phyloP scores from a whole-genome alignment of 2,888 invertebrate genomes.

The Nebria salina region DNA sequence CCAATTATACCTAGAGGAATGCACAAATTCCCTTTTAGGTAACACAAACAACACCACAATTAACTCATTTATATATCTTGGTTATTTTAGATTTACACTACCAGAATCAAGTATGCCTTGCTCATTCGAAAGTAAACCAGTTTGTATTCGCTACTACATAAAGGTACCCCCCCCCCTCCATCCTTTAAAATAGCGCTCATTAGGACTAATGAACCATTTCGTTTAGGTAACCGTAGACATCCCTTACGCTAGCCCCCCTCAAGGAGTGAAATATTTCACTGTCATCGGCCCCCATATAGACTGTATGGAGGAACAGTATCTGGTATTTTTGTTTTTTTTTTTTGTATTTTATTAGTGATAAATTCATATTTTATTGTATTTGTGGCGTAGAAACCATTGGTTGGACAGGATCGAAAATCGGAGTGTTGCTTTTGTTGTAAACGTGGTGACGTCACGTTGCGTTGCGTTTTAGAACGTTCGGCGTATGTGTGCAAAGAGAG shows the following conservation, averaged over 20 bases:
- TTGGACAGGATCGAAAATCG: constrained; percentile 71
- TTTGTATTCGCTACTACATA: constrained; percentile 78
- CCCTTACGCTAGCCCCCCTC: constrained; percentile 80
- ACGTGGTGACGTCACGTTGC: constrained; percentile 70
- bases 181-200: neutral
- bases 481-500: constrained; percentile 81
- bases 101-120: constrained; percentile 79
- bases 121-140: constrained; percentile 79
- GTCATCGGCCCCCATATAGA: constrained; percentile 81
- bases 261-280: constrained; percentile 83
- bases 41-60: neutral
- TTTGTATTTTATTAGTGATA: constrained; percentile 57
- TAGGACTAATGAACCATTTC: neutral
- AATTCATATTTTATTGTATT: neutral
- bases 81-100: constrained; percentile 67
- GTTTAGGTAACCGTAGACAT: constrained; percentile 72
- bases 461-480: constrained; percentile 75
- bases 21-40: constrained; percentile 73
- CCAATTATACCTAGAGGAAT: constrained; percentile 76
- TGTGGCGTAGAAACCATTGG: constrained; percentile 69
- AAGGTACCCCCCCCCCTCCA: constrained; percentile 63
- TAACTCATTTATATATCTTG: too few species aligned
- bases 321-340: constrained; percentile 59
- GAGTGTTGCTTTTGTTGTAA: constrained; percentile 79
- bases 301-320: constrained; percentile 82